These are phyloP conservation scores for Bilobella aurantiaca DNA, from an alignment of 1,140 invertebrate species.

Conservation along the genomic window DNA sequence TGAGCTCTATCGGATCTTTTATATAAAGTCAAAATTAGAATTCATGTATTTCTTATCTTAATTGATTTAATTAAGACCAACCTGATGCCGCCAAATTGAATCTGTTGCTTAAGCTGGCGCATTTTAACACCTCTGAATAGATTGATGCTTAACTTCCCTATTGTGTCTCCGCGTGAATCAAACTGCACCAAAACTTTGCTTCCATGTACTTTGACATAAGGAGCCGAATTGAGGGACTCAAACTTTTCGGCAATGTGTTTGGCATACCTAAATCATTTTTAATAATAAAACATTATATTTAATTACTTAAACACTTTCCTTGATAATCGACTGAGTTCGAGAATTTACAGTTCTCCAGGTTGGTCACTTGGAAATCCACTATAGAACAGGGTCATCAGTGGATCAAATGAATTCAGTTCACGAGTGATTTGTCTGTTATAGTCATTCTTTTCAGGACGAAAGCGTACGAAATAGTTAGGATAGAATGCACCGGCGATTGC, in stretches of 20 bases:
- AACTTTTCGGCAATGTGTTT: constrained; percentile 15
- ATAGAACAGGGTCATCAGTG: constrained; percentile 64
- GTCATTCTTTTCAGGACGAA: constrained; percentile 39
- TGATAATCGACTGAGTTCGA: too few relatives aligned
- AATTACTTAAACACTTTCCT: too few relatives aligned
- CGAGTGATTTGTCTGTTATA: constrained; percentile 54
- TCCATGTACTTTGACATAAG: constrained; percentile 14
- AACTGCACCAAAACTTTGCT: constrained; percentile 27
- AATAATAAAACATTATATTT: too few relatives aligned
- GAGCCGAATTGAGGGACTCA: constrained; percentile 12
- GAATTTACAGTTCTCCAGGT: constrained; percentile 58
- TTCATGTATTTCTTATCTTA: too few relatives aligned
- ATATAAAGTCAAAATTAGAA: not conserved
- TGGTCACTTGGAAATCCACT: constrained; percentile 55
- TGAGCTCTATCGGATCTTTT: not conserved
- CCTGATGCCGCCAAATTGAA: constrained; percentile 29
- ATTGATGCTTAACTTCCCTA: constrained; percentile 22
- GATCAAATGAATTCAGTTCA: constrained; percentile 57
- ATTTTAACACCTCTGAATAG: constrained; percentile 71
- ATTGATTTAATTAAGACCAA: not conserved
- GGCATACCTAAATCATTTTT: too few relatives aligned
- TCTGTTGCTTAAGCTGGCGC: constrained; percentile 45
- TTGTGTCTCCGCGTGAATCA: constrained; percentile 20
- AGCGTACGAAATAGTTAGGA: constrained; percentile 72
- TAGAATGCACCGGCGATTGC: constrained; percentile 75